These are phyloP conservation scores for Lasioglossum albipes DNA, from an alignment of 1,140 invertebrate genomes.

Conservation along the genomic window DNA sequence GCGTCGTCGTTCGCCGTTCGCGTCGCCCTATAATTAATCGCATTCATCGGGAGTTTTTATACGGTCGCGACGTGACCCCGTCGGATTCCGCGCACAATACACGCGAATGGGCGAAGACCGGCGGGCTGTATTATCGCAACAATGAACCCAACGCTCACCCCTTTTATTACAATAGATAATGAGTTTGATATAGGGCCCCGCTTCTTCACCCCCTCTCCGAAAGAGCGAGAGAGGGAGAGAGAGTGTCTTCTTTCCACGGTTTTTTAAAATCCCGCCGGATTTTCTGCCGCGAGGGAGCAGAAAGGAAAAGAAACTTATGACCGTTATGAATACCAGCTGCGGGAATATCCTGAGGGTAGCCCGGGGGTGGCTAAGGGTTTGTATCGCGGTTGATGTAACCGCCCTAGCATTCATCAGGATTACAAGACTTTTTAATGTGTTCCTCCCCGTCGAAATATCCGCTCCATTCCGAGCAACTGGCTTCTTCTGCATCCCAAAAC, in stretches of 20 bases:
- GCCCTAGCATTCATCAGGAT: conserved; percentile 36
- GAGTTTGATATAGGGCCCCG: conserved; percentile 46
- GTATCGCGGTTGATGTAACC: conserved; percentile 36
- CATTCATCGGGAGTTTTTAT: conserved; percentile 41
- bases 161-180: conserved; percentile 54
- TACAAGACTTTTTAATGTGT: conserved; percentile 43
- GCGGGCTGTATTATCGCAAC: conserved; percentile 45
- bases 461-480: neutral
- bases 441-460: conserved; percentile 11
- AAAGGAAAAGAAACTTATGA: conserved; percentile 46
- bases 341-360: neutral
- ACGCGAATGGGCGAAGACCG: conserved; percentile 34
- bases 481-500: too few species aligned
- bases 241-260: neutral
- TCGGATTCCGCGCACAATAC: conserved; percentile 43
- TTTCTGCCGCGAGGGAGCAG: conserved; percentile 24
- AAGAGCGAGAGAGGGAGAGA: too few species aligned
- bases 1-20: conserved; percentile 19
- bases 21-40: conserved; percentile 45
- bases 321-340: conserved; percentile 38
- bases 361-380: neutral
- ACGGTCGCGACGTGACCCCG: conserved; percentile 33
- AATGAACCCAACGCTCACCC: conserved; percentile 32
- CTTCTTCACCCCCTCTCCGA: neutral
- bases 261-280: conserved; percentile 46